Evolutionary conservation across 2,113 vertebrate genomes (phyloP), one percentile per base, ranked within the genome.

Genomic region (Nicator chloris): DNA sequence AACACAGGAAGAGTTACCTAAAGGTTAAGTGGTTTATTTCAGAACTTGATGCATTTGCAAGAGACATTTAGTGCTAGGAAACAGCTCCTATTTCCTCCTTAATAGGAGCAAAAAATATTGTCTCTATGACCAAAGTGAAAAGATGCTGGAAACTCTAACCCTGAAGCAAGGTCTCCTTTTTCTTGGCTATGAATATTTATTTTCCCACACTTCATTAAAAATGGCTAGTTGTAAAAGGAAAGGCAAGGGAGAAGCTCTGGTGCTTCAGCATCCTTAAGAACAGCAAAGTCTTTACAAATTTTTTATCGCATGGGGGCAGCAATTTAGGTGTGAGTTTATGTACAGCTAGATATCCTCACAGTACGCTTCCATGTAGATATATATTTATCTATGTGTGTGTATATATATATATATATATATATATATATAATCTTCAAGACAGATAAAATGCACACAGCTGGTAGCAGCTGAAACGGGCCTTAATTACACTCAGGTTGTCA

Each of bases 401-500:
- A 22, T 51, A 10, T 51, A 3, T 63, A 12, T 37, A 22, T 51
- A 10, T 51, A 3, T 63, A 12, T 37, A 33, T 47, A 7, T 54
- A 22, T 88, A 70, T 79, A 84, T 65, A 64, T 40, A 85, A 78
- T 96, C 96, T 97, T 97, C 95, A 95, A 96, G 95, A 93, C 96
- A 97, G 96, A 98, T 97, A 97, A 97, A 98, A 98, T 97, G 96
- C 94, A 87, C 97, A 97, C 98, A 98, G 98, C 98, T 98, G 98
- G 97, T 98, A 96, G 95, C 97, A 98, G 97, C 97, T 98, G 97
- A 98, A 98, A 90, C 39, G 1, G 97, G 96, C 93, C 97, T 98
- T 98, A 98, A 98, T 98, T 98, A 98, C 97, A 97, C 97, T 96
- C 93, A 97, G 51, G 98, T 98, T 98, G 96, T 97, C 96, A 98